A percentile compares a stretch with the other conserved stretches of the same genome.
Evolutionary conservation across 2,888 invertebrate genomes (phyloP).

Genomic region (Tuta absoluta): DNA sequence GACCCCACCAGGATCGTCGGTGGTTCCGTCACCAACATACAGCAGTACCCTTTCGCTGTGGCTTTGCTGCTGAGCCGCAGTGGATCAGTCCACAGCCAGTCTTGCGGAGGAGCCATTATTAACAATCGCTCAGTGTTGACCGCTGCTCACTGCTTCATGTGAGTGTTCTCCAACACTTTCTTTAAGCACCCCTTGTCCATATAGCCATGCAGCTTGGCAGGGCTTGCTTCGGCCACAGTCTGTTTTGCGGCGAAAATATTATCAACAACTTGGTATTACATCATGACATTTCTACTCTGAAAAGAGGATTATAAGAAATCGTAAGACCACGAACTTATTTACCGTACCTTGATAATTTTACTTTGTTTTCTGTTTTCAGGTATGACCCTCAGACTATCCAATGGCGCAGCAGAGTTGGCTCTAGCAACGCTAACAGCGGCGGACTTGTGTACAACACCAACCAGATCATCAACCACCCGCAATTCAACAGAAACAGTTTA

Average conservation of each 20-base stretch:
- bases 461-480: constrained; percentile 47
- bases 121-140: constrained; percentile 47
- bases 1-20: constrained; percentile 46
- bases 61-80: constrained; percentile 34
- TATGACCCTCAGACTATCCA: background rate
- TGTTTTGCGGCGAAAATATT: too few species aligned
- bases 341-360: background rate
- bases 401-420: constrained; percentile 45
- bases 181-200: too few species aligned
- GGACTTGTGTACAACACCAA: constrained; percentile 42
- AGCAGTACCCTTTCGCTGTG: constrained; percentile 40
- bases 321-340: too few species aligned
- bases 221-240: too few species aligned
- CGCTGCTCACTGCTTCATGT: constrained; percentile 48
- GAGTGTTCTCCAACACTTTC: background rate
- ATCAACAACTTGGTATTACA: too few species aligned
- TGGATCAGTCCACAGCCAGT: constrained; percentile 33
- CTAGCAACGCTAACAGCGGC: constrained; percentile 48
- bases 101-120: constrained; percentile 44
- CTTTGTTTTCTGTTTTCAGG: background rate
- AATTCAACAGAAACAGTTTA: constrained; percentile 43
- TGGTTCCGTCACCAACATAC: constrained; percentile 44
- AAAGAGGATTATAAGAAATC: too few species aligned
- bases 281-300: too few species aligned
- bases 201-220: too few species aligned